These are phyloP conservation scores for Neomorphus geoffroyi DNA, from an alignment of 2,797 vertebrate genomes.

Conservation along the genomic window DNA sequence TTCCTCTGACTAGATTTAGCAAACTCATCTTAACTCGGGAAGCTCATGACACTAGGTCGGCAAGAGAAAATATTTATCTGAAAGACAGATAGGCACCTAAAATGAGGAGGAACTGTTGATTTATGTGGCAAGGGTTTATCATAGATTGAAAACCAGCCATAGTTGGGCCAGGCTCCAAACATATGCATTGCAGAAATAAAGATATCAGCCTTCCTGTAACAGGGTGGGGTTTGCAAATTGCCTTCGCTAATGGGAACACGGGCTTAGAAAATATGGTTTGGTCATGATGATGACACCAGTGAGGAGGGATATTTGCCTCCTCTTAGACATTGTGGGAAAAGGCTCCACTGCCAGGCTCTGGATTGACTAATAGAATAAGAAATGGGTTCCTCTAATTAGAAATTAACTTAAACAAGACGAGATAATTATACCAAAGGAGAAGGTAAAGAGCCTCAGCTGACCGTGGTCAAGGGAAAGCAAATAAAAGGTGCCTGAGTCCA, in stretches of 20 bases:
- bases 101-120: neutral
- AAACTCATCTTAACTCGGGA: neutral
- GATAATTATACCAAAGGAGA: neutral
- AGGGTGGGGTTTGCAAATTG: neutral
- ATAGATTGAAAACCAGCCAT: neutral
- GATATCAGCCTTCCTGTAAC: neutral
- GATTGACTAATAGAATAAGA: neutral
- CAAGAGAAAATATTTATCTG: constrained; percentile 30
- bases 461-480: neutral
- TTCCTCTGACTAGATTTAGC: neutral
- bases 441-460: neutral
- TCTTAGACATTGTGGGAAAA: neutral
- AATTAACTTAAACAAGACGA: neutral
- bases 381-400: neutral
- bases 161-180: neutral
- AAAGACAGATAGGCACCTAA: neutral
- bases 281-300: too few relatives aligned
- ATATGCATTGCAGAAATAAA: neutral
- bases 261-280: neutral
- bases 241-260: neutral
- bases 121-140: neutral
- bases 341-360: neutral
- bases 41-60: neutral
- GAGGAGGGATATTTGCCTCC: neutral
- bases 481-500: rapidly evolving